phyloP scores from a whole-genome alignment of 2,888 invertebrate genomes.

The Temnothorax ravouxi region DNA sequence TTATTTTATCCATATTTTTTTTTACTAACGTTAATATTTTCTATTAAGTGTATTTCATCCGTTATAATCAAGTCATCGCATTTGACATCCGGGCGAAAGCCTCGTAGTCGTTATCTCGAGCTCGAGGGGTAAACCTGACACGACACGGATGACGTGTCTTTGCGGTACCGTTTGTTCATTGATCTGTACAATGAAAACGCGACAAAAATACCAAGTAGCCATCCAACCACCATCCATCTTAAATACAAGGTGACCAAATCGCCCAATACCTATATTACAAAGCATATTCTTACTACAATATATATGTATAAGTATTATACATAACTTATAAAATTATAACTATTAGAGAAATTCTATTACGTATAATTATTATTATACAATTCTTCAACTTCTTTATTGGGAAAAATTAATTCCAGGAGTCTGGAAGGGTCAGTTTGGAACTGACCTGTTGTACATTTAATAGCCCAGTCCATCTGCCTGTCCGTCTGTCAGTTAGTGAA shows the following conservation, averaged over 20 bases:
- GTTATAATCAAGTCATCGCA: background rate
- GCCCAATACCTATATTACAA: background rate
- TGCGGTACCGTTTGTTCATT: conserved; percentile 1
- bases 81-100: background rate
- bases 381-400: background rate
- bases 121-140: conserved; percentile 12
- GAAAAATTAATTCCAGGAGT: background rate
- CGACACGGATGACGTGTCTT: conserved; percentile 7
- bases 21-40: conserved; percentile 17
- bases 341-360: background rate
- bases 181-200: conserved; percentile 52
- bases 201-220: conserved; percentile 54
- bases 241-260: conserved; percentile 25
- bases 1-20: background rate
- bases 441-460: background rate
- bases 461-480: background rate
- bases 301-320: background rate
- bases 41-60: background rate
- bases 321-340: background rate
- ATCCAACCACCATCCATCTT: background rate
- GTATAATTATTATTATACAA: background rate
- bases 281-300: background rate
- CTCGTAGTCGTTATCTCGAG: background rate
- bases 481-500: background rate
- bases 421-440: background rate